phyloP scores from a whole-genome alignment of 2,113 vertebrate species.

The Coracopsis vasa region DNA sequence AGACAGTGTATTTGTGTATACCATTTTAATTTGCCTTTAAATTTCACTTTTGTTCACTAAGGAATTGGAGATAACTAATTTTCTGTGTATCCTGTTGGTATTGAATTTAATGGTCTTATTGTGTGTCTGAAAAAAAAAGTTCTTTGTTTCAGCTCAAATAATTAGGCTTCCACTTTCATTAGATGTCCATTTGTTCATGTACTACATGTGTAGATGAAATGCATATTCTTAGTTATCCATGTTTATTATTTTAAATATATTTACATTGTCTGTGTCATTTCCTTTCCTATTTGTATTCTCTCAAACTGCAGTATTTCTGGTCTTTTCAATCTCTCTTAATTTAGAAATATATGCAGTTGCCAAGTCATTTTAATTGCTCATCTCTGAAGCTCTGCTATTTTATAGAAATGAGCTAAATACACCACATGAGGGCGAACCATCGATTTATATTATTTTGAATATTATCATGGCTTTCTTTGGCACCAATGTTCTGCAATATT shows the following conservation, averaged over 20 bases:
- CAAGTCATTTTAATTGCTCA: background rate
- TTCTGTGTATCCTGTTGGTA: background rate
- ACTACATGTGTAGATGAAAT: background rate
- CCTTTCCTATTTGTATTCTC: background rate
- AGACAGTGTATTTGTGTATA: background rate
- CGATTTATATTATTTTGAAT: constrained; percentile 14
- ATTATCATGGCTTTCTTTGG: constrained; percentile 1
- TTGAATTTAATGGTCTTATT: background rate
- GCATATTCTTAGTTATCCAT: background rate
- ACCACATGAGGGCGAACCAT: constrained; percentile 60
- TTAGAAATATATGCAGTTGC: background rate
- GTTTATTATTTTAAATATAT: background rate
- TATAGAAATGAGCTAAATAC: constrained; percentile 27
- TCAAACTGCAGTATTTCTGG: background rate
- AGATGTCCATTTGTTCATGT: background rate
- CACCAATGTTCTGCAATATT: background rate
- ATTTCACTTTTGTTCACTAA: background rate
- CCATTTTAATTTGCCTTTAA: background rate
- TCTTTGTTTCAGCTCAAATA: background rate
- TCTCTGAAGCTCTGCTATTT: background rate
- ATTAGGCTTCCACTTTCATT: background rate
- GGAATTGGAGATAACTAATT: background rate
- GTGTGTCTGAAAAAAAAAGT: background rate
- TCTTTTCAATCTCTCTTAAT: background rate
- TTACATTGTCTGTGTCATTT: background rate